Base-by-base conservation (phyloP, 2,888 invertebrate genomes). In the Perizoma affinitatum region DNA sequence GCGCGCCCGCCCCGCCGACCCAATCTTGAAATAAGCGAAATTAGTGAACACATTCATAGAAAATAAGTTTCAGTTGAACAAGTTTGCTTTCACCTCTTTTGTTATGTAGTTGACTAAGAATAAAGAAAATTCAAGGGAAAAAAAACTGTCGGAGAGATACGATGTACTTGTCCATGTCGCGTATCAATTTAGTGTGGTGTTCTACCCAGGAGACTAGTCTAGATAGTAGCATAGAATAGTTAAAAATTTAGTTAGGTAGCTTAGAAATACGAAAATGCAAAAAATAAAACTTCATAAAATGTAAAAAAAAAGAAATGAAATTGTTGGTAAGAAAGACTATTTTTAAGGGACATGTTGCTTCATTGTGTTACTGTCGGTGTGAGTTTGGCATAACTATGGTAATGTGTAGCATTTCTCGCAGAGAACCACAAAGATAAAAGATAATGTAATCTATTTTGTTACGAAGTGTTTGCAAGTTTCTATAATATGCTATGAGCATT, bases 241-340 rank as follows among this genome's bases (percentile, higher is more conserved):
- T 92, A 92, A 88, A 80, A 87, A 90, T 84, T 89, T 92, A 92
- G 91, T 87, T 93, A 93, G 92, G 87, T 92, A 92, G 88, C 78
- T 84, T 92, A 93, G 92, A 82, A 86, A 89, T 92, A 93, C 92
- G 92, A 93, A 70, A 93, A 93, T 92, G 93, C 93, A 92, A 93
- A 90, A 88, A 92, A 87, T 90, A 90, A 87, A 92, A 88, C 85
- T 87, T 87, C 83, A 91, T 89, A 92, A 92, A 91, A 90, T 89
- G 87, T 90, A 92, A 91, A 92, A 92, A 91, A 92, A 90, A 87
- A 75, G 87, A 85, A 87, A 93, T 91, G 92, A 93, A 93, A 93
- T 93, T 93, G 93, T 93, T 91, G 90, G 90, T 93, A 93, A 93
- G 93, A 93, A 92, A 93, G 93, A 93, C 90, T 93, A 93, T 94